A percentile compares a stretch with the other conserved stretches of the same genome.
Conservation (phyloP, 92 coral and sea anemone genomes). For the Bergia sp. region DNA sequence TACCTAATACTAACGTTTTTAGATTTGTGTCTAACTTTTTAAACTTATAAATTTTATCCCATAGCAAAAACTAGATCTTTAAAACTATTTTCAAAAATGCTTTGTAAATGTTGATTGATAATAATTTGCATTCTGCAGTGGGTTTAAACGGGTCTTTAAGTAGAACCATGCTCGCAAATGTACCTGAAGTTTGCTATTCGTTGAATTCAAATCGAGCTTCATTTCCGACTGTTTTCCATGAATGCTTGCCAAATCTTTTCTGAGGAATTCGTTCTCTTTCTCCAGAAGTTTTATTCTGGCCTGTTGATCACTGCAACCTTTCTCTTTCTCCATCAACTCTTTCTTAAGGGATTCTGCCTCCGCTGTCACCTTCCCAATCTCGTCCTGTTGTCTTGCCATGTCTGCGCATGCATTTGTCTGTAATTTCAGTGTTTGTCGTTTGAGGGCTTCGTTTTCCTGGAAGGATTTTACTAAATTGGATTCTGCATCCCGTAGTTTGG, state of each 20-base stretch:
- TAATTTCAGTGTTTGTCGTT: conserved; percentile 72
- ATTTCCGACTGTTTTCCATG: conserved; percentile 79
- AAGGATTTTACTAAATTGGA: conserved; percentile 64
- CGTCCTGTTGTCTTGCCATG: conserved; percentile 67
- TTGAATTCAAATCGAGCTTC: conserved; percentile 82
- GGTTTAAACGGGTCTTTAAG: too few species aligned
- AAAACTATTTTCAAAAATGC: too few species aligned
- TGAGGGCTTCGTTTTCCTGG: conserved; percentile 76
- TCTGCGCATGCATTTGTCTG: conserved; percentile 88
- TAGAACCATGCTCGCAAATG: too few species aligned
- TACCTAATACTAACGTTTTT: too few species aligned
- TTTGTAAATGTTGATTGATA: too few species aligned
- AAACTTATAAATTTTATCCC: too few species aligned
- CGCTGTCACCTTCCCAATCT: conserved; percentile 68
- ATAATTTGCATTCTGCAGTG: too few species aligned
- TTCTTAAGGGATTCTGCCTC: conserved; percentile 69
- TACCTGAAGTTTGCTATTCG: conserved; percentile 77
- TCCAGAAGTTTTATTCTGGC: conserved; percentile 66
- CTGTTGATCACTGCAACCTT: conserved; percentile 57
- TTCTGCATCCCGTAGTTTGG: conserved; percentile 61
- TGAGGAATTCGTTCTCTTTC: conserved; percentile 88
- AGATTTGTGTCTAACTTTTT: too few species aligned
- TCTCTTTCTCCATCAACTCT: conserved; percentile 66
- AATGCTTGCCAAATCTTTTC: conserved; percentile 77
- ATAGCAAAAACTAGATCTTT: too few species aligned